Evolutionary conservation across 2,888 invertebrate species (phyloP), one percentile per base, ranked within the genome.

Genomic region (Drosophila koepferae): DNA sequence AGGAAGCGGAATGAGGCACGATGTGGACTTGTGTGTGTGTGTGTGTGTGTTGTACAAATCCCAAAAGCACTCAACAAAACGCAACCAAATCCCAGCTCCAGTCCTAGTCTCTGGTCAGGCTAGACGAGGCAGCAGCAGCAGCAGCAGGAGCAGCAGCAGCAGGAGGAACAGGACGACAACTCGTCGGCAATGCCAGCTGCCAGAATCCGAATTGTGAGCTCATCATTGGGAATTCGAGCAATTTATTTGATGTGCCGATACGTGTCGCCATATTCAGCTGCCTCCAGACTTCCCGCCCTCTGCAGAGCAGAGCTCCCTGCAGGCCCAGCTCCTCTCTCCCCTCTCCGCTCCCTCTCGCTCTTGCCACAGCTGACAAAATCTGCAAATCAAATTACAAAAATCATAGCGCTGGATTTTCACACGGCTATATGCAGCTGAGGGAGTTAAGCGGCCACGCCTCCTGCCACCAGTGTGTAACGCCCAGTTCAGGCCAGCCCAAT

Each of bases 361-460:
- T 14, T 5, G 31, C 20, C 18, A 34, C 51, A 53, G 46, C 51
- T 66, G 65, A 36, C 58, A 72, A 90, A 87, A 90, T 90, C 90
- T 89, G 86, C 89, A 87, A 87, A 87, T 87, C 89, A 89, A 90
- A 90, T 90, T 87, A 89, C 87, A 87, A 87, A 86, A 90, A 86
- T 86, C 85, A 87, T 87, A 82, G 80, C 89, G 87, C 74, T 84
- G 71, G 86, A 89, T 86, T 90, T 86, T 86, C 87, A 80, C 87
- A 86, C 90, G 85, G 75, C 78, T 74, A 78, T 89, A 51, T 89
- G 54, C 81, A 87, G 64, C 68, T 28, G 6, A 31, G 76, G 90
- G 86, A 84, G 70, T 65, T 72, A 18, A 59, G 48, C 20, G 56
- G 49, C 40, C 23, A 36, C 44, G 28, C 23, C 9, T 10, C 23